Evolutionary conservation across 2,113 vertebrate species (phyloP).

Genomic region (Sclerurus mexicanus): DNA sequence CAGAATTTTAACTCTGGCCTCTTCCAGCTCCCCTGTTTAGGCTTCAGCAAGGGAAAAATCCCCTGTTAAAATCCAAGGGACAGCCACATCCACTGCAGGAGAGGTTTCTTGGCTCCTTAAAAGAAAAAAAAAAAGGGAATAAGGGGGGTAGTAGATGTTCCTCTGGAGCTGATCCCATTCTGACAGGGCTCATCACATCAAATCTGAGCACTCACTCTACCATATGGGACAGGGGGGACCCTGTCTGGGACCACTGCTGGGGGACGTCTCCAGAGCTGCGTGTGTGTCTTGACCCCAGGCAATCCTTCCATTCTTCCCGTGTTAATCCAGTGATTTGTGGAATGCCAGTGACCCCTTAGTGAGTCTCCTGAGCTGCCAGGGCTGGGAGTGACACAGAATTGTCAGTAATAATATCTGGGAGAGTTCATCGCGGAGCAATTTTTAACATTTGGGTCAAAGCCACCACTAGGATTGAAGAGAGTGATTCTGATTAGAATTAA

Average conservation of each 20-base stretch:
- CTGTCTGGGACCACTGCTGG: neutral
- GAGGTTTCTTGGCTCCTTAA: neutral
- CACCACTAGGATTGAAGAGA: neutral
- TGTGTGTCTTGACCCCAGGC: neutral
- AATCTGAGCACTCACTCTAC: neutral
- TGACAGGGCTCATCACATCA: neutral
- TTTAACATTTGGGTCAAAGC: neutral
- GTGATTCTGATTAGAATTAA: neutral
- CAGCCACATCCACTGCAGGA: neutral
- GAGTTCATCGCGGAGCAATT: neutral
- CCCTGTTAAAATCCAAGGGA: neutral
- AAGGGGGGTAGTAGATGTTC: neutral
- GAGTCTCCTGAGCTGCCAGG: neutral
- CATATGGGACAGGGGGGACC: neutral
- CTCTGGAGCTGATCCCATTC: neutral
- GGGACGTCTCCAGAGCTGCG: neutral
- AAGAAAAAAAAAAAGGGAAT: neutral
- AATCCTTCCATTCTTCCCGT: neutral
- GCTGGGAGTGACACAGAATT: neutral
- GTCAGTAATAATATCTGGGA: neutral
- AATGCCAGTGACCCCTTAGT: neutral
- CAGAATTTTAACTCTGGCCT: fast-evolving
- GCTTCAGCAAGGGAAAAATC: neutral
- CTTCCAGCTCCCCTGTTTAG: neutral
- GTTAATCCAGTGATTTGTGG: neutral